A percentile compares a stretch with the other conserved stretches of the same genome.
These are phyloP conservation scores for Branchipolynoe longqiensis DNA, from an alignment of 2,888 invertebrate genomes.

Conservation along the genomic window DNA sequence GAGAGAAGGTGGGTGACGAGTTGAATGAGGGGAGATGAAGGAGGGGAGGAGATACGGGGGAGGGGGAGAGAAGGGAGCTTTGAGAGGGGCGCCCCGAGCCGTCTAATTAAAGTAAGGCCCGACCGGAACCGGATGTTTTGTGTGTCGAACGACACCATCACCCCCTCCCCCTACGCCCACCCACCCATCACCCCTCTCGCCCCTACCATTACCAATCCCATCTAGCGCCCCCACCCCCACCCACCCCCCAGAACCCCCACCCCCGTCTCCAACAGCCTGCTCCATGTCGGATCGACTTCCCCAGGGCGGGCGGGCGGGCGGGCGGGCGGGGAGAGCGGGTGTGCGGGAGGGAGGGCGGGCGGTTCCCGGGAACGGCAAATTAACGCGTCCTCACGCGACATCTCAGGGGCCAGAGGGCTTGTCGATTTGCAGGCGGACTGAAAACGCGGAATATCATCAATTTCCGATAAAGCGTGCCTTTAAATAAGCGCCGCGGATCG, in stretches of 20 bases:
- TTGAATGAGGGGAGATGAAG: no score
- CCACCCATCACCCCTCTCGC: no score
- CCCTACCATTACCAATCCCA: no score
- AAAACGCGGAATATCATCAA: conserved; percentile 45
- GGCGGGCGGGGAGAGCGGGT: no score
- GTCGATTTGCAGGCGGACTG: conserved; percentile 33
- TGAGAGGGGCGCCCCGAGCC: neutral
- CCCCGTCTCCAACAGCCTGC: no score
- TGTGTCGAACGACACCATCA: conserved; percentile 1
- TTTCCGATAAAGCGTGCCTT: conserved; percentile 35
- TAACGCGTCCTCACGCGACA: conserved; percentile 44
- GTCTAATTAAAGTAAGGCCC: conserved; percentile 31
- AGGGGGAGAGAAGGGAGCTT: no score
- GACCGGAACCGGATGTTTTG: conserved; percentile 46
- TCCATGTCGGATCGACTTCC: conserved; percentile 47
- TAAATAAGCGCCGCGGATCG: conserved; percentile 46
- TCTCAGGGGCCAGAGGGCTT: conserved; percentile 27
- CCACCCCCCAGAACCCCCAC: neutral
- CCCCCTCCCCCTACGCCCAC: neutral
- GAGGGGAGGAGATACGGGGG: no score
- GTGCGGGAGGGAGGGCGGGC: no score
- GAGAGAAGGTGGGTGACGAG: no score
- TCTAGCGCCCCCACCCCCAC: no score
- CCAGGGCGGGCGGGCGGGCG: no score
- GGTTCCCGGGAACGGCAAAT: conserved; percentile 46